Base-by-base conservation (phyloP, 1,140 invertebrate species). In the Archegozetes longisetosus region DNA sequence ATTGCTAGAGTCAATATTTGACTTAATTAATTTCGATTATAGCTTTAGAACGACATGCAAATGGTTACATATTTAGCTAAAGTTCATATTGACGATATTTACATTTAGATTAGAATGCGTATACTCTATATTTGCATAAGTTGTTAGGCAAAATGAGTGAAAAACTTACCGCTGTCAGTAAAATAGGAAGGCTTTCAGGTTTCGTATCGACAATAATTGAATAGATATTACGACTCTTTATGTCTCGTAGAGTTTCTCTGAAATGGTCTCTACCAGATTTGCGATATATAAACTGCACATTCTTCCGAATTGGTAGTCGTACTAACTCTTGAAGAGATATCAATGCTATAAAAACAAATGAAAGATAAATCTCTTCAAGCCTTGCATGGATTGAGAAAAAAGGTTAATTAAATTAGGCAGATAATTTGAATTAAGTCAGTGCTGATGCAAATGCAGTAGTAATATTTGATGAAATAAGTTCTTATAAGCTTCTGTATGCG, bases 241-340 rank as follows among this genome's bases (percentile, higher is more conserved):
- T 79, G 68, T 87, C 85, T 47, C 80, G 77, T 4, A 91, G 73
- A 2, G 87, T 82, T 64, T 84, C 80, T 62, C 87, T 74, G 72
- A 90, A 90, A 6, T 83, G 82, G 23, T 76, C 75, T 25, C 82
- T 79, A 58, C 79, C 79, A 1, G 80, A 81, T 70, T 88, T 83
- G 46, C 86, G 79, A 58, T 88, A 86, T 69, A 88, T 87, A 78
- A 90, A 83, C 72, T 90, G 86, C 3, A 68, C 62, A 53, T 72
- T 60, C 50, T 68, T 66, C 32, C 76, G 64, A 17, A 80, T 75
- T 29, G 82, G 77, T n/a, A 78, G 76, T 66, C 82, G 82, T 59
- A 88, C 81, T 64, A 93, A 74, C 66, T 88, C 84, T 71, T 91
- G 83, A 2, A 92, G 79, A 69, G 88, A 85, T 63, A 92, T 82